phyloP scores from a whole-genome alignment of 2,113 vertebrate species.

The Canis aureus region DNA sequence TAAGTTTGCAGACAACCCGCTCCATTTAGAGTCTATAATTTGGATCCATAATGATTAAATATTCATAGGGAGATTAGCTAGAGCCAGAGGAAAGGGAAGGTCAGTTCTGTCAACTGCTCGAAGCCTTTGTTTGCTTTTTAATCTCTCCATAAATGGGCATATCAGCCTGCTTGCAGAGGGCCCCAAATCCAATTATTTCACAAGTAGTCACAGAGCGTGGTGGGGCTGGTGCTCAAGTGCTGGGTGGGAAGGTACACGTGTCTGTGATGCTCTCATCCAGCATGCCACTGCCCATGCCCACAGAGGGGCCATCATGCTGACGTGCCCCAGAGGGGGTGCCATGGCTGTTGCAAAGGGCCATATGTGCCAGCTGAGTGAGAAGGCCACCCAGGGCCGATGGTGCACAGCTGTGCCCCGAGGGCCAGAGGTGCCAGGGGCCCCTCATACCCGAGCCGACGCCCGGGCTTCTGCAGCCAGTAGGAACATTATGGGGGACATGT shows the following conservation, averaged over 20 bases:
- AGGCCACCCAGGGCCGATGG: background rate
- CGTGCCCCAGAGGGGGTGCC: accelerated
- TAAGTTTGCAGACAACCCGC: accelerated
- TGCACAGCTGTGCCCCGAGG: accelerated
- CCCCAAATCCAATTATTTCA: background rate
- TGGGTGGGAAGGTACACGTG: accelerated
- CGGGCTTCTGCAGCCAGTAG: constrained; percentile 30
- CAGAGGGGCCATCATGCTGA: accelerated
- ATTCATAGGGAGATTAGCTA: no score
- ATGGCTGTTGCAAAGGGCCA: accelerated
- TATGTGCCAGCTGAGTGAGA: accelerated
- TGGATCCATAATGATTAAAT: background rate
- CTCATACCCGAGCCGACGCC: background rate
- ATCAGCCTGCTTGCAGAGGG: background rate
- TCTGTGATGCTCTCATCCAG: accelerated
- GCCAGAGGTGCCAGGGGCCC: background rate
- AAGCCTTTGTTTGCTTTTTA: background rate
- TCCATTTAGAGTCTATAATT: background rate
- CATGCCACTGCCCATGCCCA: accelerated
- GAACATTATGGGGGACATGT: constrained; percentile 27
- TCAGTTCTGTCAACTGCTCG: background rate
- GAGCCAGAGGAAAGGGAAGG: background rate
- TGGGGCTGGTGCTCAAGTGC: accelerated
- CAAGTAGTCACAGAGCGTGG: background rate
- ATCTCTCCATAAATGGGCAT: background rate